phyloP scores from a whole-genome alignment of 2,888 invertebrate genomes.

The Busseola fusca region DNA sequence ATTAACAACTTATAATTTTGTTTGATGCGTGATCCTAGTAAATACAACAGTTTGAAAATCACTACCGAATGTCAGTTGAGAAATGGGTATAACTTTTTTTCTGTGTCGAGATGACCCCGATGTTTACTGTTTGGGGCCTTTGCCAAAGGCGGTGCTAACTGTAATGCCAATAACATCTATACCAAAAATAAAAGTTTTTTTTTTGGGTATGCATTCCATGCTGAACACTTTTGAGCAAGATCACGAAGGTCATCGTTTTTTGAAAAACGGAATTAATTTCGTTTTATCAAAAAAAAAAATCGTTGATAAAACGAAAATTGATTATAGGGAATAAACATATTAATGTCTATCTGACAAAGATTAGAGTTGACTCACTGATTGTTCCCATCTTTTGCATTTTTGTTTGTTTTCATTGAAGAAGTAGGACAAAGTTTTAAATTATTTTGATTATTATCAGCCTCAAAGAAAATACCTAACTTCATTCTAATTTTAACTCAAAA shows the following conservation, averaged over 20 bases:
- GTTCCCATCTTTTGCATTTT: conserved; percentile 16
- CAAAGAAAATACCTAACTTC: neutral
- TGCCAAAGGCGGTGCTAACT: conserved; percentile 62
- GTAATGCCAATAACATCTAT: conserved; percentile 54
- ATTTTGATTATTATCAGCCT: neutral
- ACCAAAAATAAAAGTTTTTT: conserved; percentile 24
- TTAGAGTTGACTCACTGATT: conserved; percentile 3
- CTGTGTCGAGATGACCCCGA: conserved; percentile 66
- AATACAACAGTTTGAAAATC: conserved; percentile 40
- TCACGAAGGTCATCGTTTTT: neutral
- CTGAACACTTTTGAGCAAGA: neutral
- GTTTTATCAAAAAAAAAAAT: neutral
- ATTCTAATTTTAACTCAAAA: neutral
- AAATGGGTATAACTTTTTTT: conserved; percentile 50
- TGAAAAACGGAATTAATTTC: neutral
- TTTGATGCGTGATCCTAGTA: conserved; percentile 38
- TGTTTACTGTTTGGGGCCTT: conserved; percentile 66
- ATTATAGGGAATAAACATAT: conserved; percentile 4
- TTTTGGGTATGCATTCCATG: neutral
- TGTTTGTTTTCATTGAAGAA: conserved; percentile 37
- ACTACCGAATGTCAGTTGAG: conserved; percentile 51
- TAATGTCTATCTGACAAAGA: conserved; percentile 1
- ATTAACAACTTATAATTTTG: conserved; percentile 28
- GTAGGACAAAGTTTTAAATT: conserved; percentile 20
- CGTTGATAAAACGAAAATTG: too few relatives aligned